Evolutionary conservation across 2,113 vertebrate species (phyloP).

Genomic region (Choloepus hoffmanni): DNA sequence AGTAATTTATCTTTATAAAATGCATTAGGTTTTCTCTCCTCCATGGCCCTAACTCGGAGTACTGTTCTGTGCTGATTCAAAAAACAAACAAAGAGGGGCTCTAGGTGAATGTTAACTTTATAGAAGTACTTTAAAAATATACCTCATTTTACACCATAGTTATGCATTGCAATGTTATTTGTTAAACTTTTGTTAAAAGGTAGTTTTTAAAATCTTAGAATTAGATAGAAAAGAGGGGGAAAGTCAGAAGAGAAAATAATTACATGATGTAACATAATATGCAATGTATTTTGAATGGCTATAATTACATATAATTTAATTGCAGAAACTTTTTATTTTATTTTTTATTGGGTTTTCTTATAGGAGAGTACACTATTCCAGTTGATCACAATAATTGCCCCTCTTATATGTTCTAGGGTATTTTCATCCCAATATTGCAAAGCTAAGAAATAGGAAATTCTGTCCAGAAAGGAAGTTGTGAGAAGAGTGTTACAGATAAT

Average conservation of each 20-base stretch:
- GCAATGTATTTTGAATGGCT: not conserved
- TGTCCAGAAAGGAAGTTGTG: not conserved
- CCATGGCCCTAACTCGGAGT: not conserved
- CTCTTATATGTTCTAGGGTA: not conserved
- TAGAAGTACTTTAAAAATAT: not conserved
- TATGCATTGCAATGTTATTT: not conserved
- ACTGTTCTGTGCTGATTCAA: not conserved
- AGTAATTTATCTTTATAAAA: not conserved
- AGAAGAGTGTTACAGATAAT: not conserved
- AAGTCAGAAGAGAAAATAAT: conserved; percentile 5
- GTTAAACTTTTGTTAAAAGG: not conserved
- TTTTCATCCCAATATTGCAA: conserved; percentile 5
- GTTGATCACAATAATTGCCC: not conserved
- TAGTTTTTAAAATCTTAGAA: conserved; percentile 13
- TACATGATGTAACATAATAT: not conserved
- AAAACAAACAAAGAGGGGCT: not conserved
- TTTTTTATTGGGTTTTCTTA: not conserved
- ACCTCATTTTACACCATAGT: not conserved
- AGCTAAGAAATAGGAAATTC: conserved; percentile 2
- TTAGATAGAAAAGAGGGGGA: not conserved
- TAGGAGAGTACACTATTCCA: not conserved
- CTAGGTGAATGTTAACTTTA: not conserved
- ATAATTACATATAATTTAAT: not conserved
- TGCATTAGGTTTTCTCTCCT: not conserved
- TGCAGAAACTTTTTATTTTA: not conserved